phyloP scores from a whole-genome alignment of 2,113 vertebrate species.

The Larimichthys crocea region DNA sequence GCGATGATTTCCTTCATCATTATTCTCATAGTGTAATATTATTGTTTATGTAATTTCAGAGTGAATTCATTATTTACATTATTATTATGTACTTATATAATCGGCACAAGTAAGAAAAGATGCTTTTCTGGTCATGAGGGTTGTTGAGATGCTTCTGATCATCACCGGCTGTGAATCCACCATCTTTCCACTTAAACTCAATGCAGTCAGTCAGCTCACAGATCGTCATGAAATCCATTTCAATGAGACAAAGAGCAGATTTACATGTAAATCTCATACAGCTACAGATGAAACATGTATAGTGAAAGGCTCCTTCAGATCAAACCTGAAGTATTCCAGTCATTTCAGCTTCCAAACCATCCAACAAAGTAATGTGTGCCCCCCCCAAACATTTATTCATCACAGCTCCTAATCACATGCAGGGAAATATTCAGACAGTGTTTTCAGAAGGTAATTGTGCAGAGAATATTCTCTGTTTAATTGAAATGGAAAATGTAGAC shows the following conservation, averaged over 20 bases:
- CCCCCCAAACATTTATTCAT: background rate
- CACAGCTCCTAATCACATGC: background rate
- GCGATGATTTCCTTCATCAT: background rate
- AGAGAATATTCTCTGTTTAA: conserved; percentile 11
- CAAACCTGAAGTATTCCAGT: background rate
- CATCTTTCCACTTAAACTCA: background rate
- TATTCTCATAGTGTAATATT: background rate
- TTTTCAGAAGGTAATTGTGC: conserved; percentile 1
- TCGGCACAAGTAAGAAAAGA: background rate
- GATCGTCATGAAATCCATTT: background rate
- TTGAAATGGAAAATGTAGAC: conserved; percentile 25
- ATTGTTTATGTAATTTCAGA: background rate
- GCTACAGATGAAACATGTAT: background rate
- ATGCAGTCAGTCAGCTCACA: background rate
- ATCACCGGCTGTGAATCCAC: background rate
- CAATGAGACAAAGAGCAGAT: background rate
- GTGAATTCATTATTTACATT: background rate
- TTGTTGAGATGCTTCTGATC: background rate
- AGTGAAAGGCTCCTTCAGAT: background rate
- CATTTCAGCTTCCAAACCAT: background rate
- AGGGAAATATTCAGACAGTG: background rate
- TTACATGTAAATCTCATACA: background rate
- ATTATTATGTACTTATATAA: too few relatives aligned
- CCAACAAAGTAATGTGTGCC: background rate
- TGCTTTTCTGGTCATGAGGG: background rate